A percentile compares a stretch with the other conserved stretches of the same genome.
These are phyloP conservation scores for Anorthoa munda DNA, from an alignment of 2,888 invertebrate species.

Conservation along the genomic window DNA sequence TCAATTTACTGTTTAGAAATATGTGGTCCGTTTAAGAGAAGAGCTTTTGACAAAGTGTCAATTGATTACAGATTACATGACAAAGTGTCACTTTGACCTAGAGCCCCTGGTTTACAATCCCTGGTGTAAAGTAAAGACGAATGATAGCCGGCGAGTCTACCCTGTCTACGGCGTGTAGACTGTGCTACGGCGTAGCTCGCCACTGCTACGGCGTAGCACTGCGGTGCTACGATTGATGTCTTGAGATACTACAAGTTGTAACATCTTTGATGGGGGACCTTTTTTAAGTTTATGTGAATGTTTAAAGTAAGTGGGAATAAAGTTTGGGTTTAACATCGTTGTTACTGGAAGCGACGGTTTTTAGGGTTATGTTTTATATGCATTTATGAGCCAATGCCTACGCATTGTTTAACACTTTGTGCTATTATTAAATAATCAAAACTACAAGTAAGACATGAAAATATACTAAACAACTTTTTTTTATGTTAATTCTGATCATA, in stretches of 20 bases:
- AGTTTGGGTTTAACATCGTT: conserved; percentile 4
- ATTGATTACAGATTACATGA: too few relatives aligned
- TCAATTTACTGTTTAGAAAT: too few relatives aligned
- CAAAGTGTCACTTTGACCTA: too few relatives aligned
- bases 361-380: background rate
- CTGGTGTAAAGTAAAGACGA: conserved; percentile 44
- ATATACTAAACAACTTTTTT: too few relatives aligned
- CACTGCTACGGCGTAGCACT: conserved; percentile 38
- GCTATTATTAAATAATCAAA: too few relatives aligned
- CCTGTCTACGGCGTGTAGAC: conserved; percentile 31
- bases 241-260: conserved; percentile 38
- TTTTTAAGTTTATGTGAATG: conserved; percentile 22
- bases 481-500: too few relatives aligned
- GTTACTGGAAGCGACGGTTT: background rate
- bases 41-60: too few relatives aligned
- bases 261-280: conserved; percentile 34
- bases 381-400: background rate
- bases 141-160: conserved; percentile 44
- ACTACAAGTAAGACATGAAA: too few relatives aligned
- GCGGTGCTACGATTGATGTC: conserved; percentile 47
- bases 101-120: conserved; percentile 16
- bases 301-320: conserved; percentile 13
- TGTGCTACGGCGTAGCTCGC: conserved; percentile 29
- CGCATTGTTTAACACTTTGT: background rate
- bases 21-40: too few relatives aligned